Evolutionary conservation across 1,140 invertebrate species (phyloP).

Genomic region (Trichogramma pretiosum): DNA sequence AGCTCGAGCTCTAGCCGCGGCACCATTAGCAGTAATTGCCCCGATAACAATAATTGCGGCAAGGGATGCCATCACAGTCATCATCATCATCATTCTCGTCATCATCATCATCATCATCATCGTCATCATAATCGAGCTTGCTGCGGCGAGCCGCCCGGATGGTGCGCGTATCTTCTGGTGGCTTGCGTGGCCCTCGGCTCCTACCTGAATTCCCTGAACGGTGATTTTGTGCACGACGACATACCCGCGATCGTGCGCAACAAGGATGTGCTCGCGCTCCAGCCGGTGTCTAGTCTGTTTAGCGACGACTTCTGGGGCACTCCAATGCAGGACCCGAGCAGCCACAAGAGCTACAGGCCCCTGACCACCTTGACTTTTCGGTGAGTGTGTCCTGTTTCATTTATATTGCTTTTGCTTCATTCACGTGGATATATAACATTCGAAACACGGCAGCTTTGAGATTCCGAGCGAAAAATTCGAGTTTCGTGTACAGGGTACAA

Average conservation of each 20-base stretch:
- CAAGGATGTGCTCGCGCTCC: conserved; percentile 67
- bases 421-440: no score
- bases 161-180: conserved; percentile 52
- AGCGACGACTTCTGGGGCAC: conserved; percentile 88
- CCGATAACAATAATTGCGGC: no score
- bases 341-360: conserved; percentile 78
- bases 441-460: no score
- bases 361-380: conserved; percentile 74
- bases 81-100: background rate
- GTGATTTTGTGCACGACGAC: conserved; percentile 87
- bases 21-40: no score
- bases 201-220: conserved; percentile 70
- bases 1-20: conserved; percentile 16
- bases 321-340: conserved; percentile 71
- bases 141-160: conserved; percentile 31
- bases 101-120: background rate
- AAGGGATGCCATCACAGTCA: background rate
- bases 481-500: no score
- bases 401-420: background rate
- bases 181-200: conserved; percentile 57
- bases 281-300: conserved; percentile 57
- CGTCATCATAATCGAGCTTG: background rate
- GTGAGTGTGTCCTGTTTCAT: conserved; percentile 50
- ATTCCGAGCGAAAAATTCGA: no score
- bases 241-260: conserved; percentile 79